phyloP scores from a whole-genome alignment of 1,140 invertebrate species.

The Steinernema feltiae region DNA sequence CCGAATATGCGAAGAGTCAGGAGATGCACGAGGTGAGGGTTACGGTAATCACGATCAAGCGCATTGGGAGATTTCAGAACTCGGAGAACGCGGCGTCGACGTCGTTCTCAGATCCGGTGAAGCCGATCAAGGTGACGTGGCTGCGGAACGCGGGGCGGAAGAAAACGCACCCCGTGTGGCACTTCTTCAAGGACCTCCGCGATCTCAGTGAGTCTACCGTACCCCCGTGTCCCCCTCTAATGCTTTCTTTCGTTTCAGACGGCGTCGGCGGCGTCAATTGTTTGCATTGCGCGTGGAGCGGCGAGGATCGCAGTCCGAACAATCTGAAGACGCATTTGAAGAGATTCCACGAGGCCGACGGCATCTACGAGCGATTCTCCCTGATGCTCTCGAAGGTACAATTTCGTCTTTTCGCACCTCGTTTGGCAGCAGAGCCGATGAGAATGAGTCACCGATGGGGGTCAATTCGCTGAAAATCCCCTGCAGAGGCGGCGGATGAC shows the following conservation, averaged over 20 bases:
- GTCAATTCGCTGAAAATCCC: too few relatives aligned
- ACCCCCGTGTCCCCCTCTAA: neutral
- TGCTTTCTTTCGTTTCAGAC: slow-evolving; percentile 35
- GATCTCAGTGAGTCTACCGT: slow-evolving; percentile 40
- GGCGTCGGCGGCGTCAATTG: slow-evolving; percentile 40
- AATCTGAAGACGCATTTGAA: slow-evolving; percentile 48
- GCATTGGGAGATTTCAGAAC: neutral
- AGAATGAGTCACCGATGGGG: too few relatives aligned
- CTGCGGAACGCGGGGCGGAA: slow-evolving; percentile 43
- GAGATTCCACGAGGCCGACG: slow-evolving; percentile 45
- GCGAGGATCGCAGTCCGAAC: slow-evolving; percentile 47
- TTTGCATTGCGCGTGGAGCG: slow-evolving; percentile 41
- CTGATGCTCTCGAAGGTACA: slow-evolving; percentile 40
- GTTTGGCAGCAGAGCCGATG: too few relatives aligned
- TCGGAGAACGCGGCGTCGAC: neutral
- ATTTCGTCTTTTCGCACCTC: too few relatives aligned
- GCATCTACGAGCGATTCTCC: slow-evolving; percentile 45
- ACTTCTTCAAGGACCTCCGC: slow-evolving; percentile 43
- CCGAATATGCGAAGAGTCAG: neutral
- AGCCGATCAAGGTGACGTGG: slow-evolving; percentile 20
- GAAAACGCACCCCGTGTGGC: slow-evolving; percentile 48
- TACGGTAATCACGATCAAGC: neutral
- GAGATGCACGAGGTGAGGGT: neutral
- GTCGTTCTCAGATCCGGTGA: neutral
- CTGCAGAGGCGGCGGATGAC: too few relatives aligned